Conservation (phyloP, 2,888 invertebrate genomes). For the Malthinus seriepunctatus region DNA sequence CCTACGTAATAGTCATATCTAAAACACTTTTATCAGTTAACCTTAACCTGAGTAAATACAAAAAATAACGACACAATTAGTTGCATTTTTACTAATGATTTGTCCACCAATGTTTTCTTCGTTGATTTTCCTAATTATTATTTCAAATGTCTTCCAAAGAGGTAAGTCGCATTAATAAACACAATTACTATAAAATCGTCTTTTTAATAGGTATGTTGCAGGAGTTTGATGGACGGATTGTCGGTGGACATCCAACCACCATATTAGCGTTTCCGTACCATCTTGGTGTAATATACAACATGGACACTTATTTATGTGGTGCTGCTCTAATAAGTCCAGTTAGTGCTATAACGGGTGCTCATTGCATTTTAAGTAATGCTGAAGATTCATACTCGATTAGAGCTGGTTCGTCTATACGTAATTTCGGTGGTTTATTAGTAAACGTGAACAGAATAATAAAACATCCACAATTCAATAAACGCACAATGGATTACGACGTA, state of each 20-base stretch:
- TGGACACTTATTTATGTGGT: not conserved
- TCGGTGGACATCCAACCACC: not conserved
- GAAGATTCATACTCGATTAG: not conserved
- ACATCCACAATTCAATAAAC: conserved; percentile 1
- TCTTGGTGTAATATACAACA: conserved; percentile 1
- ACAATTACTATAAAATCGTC: no score
- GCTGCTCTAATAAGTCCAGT: conserved; percentile 2
- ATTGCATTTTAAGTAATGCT: not conserved
- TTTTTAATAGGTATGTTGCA: no score
- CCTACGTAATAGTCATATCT: no score
- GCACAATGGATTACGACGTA: conserved; percentile 7
- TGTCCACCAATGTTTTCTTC: no score
- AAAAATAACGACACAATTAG: no score
- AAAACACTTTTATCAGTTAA: no score
- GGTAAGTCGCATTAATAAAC: no score
- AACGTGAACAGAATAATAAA: not conserved
- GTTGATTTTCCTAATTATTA: no score
- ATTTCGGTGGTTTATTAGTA: not conserved
- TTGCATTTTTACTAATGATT: no score
- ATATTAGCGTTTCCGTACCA: conserved; percentile 10
- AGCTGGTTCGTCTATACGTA: conserved; percentile 1
- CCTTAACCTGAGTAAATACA: no score
- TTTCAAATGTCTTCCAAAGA: no score
- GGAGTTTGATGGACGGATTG: not conserved
- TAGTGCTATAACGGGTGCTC: conserved; percentile 2